These are phyloP conservation scores for Boloria euphrosyne DNA, from an alignment of 2,888 invertebrate species.

Conservation along the genomic window DNA sequence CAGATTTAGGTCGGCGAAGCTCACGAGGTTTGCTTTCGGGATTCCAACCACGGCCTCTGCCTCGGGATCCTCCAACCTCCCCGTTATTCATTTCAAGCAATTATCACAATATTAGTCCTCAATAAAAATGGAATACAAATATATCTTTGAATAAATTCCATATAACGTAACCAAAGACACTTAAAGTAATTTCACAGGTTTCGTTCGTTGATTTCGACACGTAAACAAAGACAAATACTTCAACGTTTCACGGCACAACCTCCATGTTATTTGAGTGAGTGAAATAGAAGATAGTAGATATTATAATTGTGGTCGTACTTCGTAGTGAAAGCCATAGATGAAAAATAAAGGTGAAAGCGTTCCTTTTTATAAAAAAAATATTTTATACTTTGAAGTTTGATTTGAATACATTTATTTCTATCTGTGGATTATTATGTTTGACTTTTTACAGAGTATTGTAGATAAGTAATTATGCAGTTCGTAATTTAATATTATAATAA, in stretches of 20 bases:
- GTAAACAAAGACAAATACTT: slow-evolving; percentile 78
- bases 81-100: slow-evolving; percentile 77
- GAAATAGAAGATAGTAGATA: slow-evolving; percentile 42
- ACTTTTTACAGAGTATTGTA: too few species aligned
- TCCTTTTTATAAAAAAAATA: slow-evolving; percentile 1
- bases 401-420: neutral
- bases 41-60: slow-evolving; percentile 79
- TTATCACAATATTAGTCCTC: slow-evolving; percentile 47
- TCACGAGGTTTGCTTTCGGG: slow-evolving; percentile 73
- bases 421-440: neutral
- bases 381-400: neutral
- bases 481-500: too few species aligned
- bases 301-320: too few species aligned
- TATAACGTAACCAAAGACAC: slow-evolving; percentile 53
- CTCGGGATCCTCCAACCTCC: slow-evolving; percentile 75
- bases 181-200: slow-evolving; percentile 27
- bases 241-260: slow-evolving; percentile 64
- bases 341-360: too few species aligned
- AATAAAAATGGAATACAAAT: slow-evolving; percentile 47
- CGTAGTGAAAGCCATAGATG: too few species aligned
- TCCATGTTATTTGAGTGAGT: slow-evolving; percentile 69
- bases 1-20: slow-evolving; percentile 70
- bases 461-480: too few species aligned
- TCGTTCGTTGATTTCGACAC: slow-evolving; percentile 61
- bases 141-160: slow-evolving; percentile 61